Evolutionary conservation across 2,797 vertebrate genomes (phyloP).

Genomic region (Rhincodon typus): DNA sequence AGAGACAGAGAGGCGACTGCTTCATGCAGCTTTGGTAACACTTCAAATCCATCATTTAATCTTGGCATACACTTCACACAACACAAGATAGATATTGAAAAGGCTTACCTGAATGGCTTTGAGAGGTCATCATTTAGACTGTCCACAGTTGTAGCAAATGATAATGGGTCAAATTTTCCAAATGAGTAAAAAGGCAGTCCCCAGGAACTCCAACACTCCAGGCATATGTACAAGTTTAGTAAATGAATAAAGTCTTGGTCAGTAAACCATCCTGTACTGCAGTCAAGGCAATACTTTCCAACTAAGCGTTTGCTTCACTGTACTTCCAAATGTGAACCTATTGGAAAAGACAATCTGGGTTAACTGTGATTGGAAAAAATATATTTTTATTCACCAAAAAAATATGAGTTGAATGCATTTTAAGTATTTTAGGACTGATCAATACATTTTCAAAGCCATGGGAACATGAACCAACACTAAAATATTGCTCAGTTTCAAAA

Average conservation of each 20-base stretch:
- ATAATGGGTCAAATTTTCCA: slow-evolving; percentile 44
- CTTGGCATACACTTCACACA: slow-evolving; percentile 37
- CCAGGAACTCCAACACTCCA: slow-evolving; percentile 47
- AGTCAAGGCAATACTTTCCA: slow-evolving; percentile 46
- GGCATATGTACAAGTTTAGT: slow-evolving; percentile 46
- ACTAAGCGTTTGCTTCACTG: neutral
- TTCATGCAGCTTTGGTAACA: neutral
- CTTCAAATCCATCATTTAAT: slow-evolving; percentile 35
- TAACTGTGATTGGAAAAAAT: neutral
- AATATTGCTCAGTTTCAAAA: neutral
- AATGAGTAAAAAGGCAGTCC: slow-evolving; percentile 42
- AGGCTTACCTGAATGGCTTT: slow-evolving; percentile 64
- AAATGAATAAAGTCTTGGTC: slow-evolving; percentile 43
- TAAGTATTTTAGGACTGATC: neutral
- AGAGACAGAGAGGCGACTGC: neutral
- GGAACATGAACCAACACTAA: neutral
- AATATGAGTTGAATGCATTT: neutral
- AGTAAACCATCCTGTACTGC: slow-evolving; percentile 46
- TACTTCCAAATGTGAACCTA: slow-evolving; percentile 8
- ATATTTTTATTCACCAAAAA: neutral
- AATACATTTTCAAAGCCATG: neutral
- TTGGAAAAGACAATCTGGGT: neutral
- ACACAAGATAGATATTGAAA: slow-evolving; percentile 16
- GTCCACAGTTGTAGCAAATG: slow-evolving; percentile 45
- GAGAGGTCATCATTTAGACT: slow-evolving; percentile 62